Base-by-base conservation (phyloP, 2,113 vertebrate species). In the Mus pahari region DNA sequence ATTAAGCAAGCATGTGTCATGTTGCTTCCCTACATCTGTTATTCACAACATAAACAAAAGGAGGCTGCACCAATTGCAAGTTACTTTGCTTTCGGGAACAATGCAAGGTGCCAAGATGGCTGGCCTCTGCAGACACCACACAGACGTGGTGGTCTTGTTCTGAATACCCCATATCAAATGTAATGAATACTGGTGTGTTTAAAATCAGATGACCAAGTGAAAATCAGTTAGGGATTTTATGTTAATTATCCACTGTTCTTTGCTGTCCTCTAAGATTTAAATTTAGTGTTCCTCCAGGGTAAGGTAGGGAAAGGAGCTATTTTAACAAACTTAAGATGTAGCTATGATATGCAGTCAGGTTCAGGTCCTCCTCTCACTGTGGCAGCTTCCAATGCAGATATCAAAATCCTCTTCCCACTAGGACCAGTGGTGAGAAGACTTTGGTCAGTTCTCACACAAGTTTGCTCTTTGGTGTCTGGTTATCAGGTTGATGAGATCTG, bases 1-100 rank as follows among this genome's bases (percentile, higher is more conserved):
- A 98, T 98, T 98, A 98, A 98, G 97, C 98, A 98, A 94, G 98
- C 98, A 97, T 98, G 98, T 98, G 98, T 96, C 98, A 98, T 97
- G 98, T 98, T 90, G 95, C 97, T 98, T 96, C 97, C 97, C 90
- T 96, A 97, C 98, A 98, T 98, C 98, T 98, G 98, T 98, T 98
- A 97, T 97, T 97, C 97, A 96, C 98, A 96, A 91, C 97, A 97
- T 97, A 98, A 98, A 98, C 98, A 97, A 98, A 98, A 98, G 97
- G 93, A 97, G 62, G 68, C 96, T 96, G 97, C 91, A 95, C 96
- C 90, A 93, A 78, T 97, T 97, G 42, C 3, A 3, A 96, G 97
- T 96, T 96, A 93, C 90, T 96, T 94, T 96, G 95, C 84, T 90
- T 96, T 98, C 14, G 20, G 95, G 97, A 97, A 79, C 96, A 96